Evolutionary conservation across 2,113 vertebrate genomes (phyloP), one percentile per base, ranked within the genome.

Genomic region (Gorsachius goisagi): DNA sequence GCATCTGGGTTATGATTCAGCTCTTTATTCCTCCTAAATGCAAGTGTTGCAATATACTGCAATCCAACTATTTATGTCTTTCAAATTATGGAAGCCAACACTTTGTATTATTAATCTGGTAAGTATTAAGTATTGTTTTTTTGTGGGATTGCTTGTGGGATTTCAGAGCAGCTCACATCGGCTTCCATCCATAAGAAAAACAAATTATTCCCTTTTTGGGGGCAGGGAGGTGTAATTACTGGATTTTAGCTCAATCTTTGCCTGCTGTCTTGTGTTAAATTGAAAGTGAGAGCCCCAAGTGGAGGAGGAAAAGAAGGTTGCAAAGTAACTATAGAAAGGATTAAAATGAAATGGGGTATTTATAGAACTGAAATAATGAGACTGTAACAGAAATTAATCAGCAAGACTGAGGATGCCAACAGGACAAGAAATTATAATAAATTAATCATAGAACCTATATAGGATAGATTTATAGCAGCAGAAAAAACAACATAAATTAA

Each of bases 161-260:
- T 96, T 95, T 93, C 69, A 50, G 83, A 91, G 90, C 80, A 60
- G 90, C 83, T 97, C 86, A 27, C 90, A 89, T 90, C 80, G 93
- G 77, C 94, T 93, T 56, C 59, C n/a, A 78, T 73, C 90, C 37
- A 3, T 85, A 83, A 95, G 77, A 58, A 96, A 93, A 94, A 95
- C 37, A 91, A 97, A 94, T 93, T 15, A 86, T 92, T 86, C 52
- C 0, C 1, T 86, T 89, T 94, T 85, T 41, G 2, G 2, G 94
- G 84, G 41, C 72, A 75, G 88, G 88, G 60, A 94, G 75, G 74
- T 93, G 60, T 81, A 93, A 96, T 97, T 93, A 83, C 89, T 92
- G 88, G 53, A 50, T 85, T 93, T 95, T 74, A 92, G 72, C 88
- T 93, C 88, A 78, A 18, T 41, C 93, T 87, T 90, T 91, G 52